Percentiles rank a stretch among this genome's conserved stretches.
These are phyloP conservation scores for Phoxinus dragarum DNA, from an alignment of 2,797 vertebrate genomes.

Conservation along the genomic window DNA sequence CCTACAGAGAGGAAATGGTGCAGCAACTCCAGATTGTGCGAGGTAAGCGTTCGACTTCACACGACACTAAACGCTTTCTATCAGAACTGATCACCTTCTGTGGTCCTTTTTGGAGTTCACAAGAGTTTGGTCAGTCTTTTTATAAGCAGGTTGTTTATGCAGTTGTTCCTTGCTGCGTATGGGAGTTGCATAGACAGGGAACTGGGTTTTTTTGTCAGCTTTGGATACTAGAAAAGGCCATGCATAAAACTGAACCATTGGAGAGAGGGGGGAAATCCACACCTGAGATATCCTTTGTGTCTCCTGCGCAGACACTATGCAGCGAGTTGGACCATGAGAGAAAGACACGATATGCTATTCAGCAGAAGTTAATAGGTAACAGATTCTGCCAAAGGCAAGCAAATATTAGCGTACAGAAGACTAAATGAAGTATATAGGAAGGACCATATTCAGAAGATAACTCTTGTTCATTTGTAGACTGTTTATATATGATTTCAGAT, in stretches of 20 bases:
- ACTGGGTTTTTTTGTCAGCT: not conserved
- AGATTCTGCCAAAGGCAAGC: constrained; percentile 47
- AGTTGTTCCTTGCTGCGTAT: not conserved
- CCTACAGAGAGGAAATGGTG: constrained; percentile 97
- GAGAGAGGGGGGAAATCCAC: constrained; percentile 38
- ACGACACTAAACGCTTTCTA: not conserved
- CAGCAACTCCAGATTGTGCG: constrained; percentile 98
- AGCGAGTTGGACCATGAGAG: constrained; percentile 85
- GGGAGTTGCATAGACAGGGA: not conserved
- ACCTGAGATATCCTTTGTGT: constrained; percentile 55
- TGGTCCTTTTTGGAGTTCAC: not conserved
- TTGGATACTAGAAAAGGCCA: constrained; percentile 4
- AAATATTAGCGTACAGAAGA: constrained; percentile 13
- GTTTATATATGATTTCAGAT: not conserved
- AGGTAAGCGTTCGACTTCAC: constrained; percentile 79
- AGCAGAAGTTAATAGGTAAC: constrained; percentile 84
- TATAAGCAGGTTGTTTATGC: not conserved
- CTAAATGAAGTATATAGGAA: not conserved
- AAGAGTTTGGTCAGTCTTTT: not conserved
- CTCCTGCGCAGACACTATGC: constrained; percentile 79
- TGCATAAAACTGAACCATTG: constrained; percentile 23
- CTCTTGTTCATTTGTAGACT: not conserved
- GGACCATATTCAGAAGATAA: constrained; percentile 3
- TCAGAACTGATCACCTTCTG: not conserved
- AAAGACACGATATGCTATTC: constrained; percentile 82